Evolutionary conservation across 2,888 invertebrate species (phyloP), one percentile per base, ranked within the genome.

Genomic region (Euzetes globulus): DNA sequence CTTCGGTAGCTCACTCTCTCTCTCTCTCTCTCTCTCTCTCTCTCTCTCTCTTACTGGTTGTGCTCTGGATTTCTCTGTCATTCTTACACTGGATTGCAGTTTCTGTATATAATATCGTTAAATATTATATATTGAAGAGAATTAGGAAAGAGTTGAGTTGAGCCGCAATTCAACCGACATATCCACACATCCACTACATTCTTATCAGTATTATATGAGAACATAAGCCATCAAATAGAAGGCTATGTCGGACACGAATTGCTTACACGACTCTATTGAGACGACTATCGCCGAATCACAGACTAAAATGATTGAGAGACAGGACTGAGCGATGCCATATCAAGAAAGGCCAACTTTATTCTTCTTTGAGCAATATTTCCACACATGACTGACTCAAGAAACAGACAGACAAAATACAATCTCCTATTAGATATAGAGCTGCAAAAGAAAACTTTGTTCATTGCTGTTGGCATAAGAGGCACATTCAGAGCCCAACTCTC

Each of bases 91-190:
- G 33, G 4, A 33, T 33, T 33, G 9, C 33, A 33, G 33, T 70
- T n/a, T 3, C 7, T 63, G 63, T 63, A 63, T 63, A 63, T 22
- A 22, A 63, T 29, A 63, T 63, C 17, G 27, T 29, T 63, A 63
- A 17, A 33, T 63, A 33, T 63, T 63, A 33, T 63, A 33, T 58
- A 58, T 58, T 58, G 58, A 58, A n/a, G 27, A 63, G 13, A 63
- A 63, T 7, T 63, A 63, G 63, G 63, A 63, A 63, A 63, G 63
- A 63, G 63, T 63, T 63, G 63, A 63, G 63, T 63, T 63, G 63
- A 63, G 29, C 63, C 63, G n/a, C 63, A 63, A 29, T 17, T 11
- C 63, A 29, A 29, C 63, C 29, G 33, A 63, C 63, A 63, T 27
- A 63, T 63, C 63, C 63, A 22, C 29, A 63, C 29, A 63, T 29